A percentile compares a stretch with the other conserved stretches of the same genome.
phyloP scores from a whole-genome alignment of 1,140 invertebrate genomes.

The Caenorhabditis brenneri region DNA sequence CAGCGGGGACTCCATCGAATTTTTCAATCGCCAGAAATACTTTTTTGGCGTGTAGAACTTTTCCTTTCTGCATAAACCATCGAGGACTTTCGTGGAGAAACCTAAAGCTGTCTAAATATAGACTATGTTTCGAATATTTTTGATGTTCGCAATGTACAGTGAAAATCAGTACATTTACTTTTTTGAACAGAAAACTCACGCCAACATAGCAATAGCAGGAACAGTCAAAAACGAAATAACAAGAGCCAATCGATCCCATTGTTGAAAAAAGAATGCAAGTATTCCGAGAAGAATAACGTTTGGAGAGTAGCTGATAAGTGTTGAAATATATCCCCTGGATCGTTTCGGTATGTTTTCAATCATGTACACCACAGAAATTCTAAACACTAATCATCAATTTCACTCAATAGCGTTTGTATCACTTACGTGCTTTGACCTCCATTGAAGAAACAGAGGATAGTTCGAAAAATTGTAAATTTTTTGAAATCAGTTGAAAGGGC shows the following conservation, averaged over 20 bases:
- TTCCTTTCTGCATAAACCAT: constrained; percentile 26
- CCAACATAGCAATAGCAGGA: not conserved
- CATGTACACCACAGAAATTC: constrained; percentile 9
- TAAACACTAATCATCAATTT: no score
- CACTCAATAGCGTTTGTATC: not conserved
- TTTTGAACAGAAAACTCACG: not conserved
- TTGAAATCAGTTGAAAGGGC: not conserved
- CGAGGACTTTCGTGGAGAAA: constrained; percentile 33
- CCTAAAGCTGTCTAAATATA: not conserved
- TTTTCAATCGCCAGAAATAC: constrained; percentile 9
- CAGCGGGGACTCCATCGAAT: not conserved
- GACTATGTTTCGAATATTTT: no score
- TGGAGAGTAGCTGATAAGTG: constrained; percentile 27
- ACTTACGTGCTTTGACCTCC: constrained; percentile 13
- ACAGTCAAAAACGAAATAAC: constrained; percentile 5
- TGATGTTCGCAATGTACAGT: no score
- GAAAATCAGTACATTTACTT: not conserved
- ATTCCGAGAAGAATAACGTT: constrained; percentile 13
- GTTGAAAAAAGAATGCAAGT: constrained; percentile 9
- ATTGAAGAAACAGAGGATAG: constrained; percentile 27
- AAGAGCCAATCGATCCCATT: constrained; percentile 10
- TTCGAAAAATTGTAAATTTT: constrained; percentile 21
- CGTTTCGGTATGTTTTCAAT: constrained; percentile 29
- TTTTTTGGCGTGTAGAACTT: constrained; percentile 8
- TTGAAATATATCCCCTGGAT: constrained; percentile 2